phyloP scores from a whole-genome alignment of 2,888 invertebrate species.

The Omphaloscelis lunosa region DNA sequence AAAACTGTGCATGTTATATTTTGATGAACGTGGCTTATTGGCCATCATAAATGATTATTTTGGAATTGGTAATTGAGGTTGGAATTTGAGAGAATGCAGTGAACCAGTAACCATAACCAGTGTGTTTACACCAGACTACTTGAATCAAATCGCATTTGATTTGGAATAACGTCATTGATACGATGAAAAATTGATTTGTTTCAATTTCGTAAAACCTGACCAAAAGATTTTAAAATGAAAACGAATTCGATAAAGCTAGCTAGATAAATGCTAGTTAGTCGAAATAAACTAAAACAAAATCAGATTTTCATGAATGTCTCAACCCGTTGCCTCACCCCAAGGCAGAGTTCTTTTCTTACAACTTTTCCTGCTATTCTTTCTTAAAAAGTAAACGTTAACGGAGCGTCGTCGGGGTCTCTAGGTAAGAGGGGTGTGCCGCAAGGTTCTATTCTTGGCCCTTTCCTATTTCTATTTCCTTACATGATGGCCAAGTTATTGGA shows the following conservation, averaged over 20 bases:
- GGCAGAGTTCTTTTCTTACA: background rate
- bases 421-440: no score
- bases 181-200: conserved; percentile 8
- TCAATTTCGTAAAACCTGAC: background rate
- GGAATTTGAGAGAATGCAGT: background rate
- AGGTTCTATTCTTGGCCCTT: no score
- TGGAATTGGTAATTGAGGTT: background rate
- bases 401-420: no score
- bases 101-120: background rate
- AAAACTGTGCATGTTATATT: conserved; percentile 15
- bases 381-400: no score
- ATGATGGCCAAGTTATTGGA: no score
- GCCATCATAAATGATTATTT: background rate
- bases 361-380: no score
- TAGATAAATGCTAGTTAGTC: background rate
- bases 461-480: no score
- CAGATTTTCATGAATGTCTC: background rate
- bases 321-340: background rate
- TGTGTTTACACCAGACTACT: background rate
- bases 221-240: background rate
- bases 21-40: conserved; percentile 6
- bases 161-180: conserved; percentile 2
- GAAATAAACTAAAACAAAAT: background rate
- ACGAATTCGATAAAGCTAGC: background rate
- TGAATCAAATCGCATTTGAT: conserved; percentile 7